A percentile compares a stretch with the other conserved stretches of the same genome.
phyloP scores from a whole-genome alignment of 2,888 invertebrate species.

The Sinotaia quadrata region DNA sequence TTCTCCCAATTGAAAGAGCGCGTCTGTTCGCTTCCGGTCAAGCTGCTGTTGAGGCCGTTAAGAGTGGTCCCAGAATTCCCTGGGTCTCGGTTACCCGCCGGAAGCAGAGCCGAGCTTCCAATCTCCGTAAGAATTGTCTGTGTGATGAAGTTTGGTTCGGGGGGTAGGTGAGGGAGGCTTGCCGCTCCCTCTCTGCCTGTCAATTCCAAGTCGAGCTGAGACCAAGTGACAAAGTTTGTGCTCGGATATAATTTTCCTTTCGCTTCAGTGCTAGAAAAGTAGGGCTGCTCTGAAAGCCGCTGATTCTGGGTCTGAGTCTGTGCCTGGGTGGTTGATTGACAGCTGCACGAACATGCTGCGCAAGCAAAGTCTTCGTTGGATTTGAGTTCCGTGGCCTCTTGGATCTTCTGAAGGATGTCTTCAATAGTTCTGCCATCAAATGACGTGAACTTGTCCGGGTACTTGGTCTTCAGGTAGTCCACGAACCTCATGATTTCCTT shows the following conservation, averaged over 20 bases:
- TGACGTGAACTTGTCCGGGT: slow-evolving; percentile 43
- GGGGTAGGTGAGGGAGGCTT: not conserved
- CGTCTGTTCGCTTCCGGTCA: not conserved
- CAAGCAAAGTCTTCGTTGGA: slow-evolving; percentile 19
- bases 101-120: not conserved
- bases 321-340: not conserved
- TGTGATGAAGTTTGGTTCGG: not conserved
- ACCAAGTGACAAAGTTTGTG: not conserved
- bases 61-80: not conserved
- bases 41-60: not conserved
- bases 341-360: not conserved
- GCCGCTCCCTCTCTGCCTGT: not conserved
- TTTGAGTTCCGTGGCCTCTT: slow-evolving; percentile 36
- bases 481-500: slow-evolving; percentile 49
- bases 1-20: slow-evolving; percentile 22
- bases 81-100: not conserved
- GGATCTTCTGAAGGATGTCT: slow-evolving; percentile 42
- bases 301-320: not conserved
- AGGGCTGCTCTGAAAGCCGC: too few relatives aligned
- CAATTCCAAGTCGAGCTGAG: not conserved
- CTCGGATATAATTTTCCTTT: not conserved
- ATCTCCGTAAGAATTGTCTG: not conserved
- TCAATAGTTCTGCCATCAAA: slow-evolving; percentile 41
- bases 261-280: not conserved
- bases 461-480: slow-evolving; percentile 40